Conservation (phyloP, 2,113 vertebrate genomes). For the Sander lucioperca region DNA sequence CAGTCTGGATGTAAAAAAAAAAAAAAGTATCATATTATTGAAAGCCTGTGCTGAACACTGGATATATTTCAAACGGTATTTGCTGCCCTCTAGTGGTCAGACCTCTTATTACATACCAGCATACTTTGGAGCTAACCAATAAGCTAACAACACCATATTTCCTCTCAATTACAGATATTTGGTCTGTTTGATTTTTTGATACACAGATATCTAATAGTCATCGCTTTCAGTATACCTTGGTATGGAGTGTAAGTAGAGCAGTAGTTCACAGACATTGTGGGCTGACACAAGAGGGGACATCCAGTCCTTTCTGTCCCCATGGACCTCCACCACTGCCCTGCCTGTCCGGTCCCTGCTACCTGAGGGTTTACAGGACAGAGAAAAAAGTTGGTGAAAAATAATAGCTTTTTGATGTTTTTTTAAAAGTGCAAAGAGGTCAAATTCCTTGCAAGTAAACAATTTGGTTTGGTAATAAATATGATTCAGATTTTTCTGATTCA, state of each 20-base stretch:
- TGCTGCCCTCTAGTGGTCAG: constrained; percentile 65
- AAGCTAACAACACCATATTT: neutral
- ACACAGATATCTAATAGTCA: neutral
- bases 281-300: constrained; percentile 79
- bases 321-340: constrained; percentile 90
- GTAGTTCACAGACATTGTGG: constrained; percentile 82
- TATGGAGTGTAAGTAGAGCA: constrained; percentile 88
- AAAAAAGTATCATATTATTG: neutral
- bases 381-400: neutral
- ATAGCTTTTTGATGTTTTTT: neutral
- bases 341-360: constrained; percentile 90
- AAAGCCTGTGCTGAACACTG: neutral
- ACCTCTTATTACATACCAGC: neutral
- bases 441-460: too few species aligned
- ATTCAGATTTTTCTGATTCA: too few species aligned
- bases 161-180: neutral
- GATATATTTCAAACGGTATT: constrained; percentile 1
- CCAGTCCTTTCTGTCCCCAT: constrained; percentile 83
- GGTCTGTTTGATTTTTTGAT: neutral
- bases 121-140: neutral
- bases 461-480: too few species aligned
- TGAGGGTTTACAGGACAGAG: constrained; percentile 60
- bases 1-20: neutral
- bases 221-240: constrained; percentile 85
- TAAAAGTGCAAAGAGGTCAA: neutral